Conservation (phyloP, 2,888 invertebrate genomes). For the Drosophila basisetae region DNA sequence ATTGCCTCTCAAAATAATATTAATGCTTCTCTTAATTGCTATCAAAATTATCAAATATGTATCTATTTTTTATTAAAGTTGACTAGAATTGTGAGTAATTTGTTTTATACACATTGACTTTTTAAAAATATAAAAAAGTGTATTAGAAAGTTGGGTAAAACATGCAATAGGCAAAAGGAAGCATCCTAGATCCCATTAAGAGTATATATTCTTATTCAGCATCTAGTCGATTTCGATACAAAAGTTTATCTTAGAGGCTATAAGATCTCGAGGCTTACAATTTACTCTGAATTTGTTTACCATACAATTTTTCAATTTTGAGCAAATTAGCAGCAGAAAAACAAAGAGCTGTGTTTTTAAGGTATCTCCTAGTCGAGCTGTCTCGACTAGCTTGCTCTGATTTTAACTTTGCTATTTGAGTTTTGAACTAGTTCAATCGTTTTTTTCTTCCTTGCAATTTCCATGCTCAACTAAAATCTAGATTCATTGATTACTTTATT, state of each 20-base stretch:
- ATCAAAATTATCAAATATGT: neutral
- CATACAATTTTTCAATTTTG: neutral
- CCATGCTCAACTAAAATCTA: neutral
- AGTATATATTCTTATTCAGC: neutral
- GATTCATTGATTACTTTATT: neutral
- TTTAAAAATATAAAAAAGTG: accelerated
- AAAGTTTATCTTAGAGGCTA: neutral
- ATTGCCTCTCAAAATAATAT: neutral
- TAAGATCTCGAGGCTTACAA: neutral
- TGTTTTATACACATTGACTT: neutral
- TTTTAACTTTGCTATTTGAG: neutral
- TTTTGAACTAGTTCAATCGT: neutral
- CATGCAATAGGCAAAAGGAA: neutral
- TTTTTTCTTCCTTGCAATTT: neutral
- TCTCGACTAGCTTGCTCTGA: neutral
- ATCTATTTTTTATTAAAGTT: neutral
- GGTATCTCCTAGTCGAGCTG: neutral
- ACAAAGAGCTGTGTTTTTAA: neutral
- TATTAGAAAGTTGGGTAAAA: neutral
- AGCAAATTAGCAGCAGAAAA: neutral
- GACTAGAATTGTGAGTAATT: neutral
- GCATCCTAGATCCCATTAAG: neutral
- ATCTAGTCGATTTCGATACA: neutral
- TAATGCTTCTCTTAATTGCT: neutral
- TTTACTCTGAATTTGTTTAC: neutral